phyloP scores from a whole-genome alignment of 2,888 invertebrate species.

The Aleiodes alternator region DNA sequence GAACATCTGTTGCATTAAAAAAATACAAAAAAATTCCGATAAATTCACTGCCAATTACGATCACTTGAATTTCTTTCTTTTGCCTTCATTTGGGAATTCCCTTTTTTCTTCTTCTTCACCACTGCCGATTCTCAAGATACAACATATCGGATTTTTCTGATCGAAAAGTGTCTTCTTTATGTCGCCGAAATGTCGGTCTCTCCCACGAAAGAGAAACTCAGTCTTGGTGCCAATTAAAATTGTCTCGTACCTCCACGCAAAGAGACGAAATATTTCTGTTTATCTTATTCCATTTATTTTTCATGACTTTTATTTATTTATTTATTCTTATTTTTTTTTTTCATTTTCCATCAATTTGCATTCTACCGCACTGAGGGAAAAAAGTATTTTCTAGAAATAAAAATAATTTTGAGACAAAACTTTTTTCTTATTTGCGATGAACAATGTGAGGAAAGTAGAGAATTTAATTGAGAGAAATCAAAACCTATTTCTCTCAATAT shows the following conservation, averaged over 20 bases:
- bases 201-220: constrained; percentile 53
- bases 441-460: no score
- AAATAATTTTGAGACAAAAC: no score
- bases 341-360: constrained; percentile 10
- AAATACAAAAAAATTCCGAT: neutral
- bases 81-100: constrained; percentile 10
- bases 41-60: constrained; percentile 39
- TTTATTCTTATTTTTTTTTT: neutral
- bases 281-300: constrained; percentile 9
- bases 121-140: constrained; percentile 29
- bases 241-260: constrained; percentile 27
- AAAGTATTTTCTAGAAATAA: no score
- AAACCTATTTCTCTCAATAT: no score
- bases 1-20: neutral
- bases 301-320: neutral
- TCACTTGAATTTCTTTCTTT: neutral
- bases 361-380: no score
- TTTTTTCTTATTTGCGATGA: no score
- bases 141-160: constrained; percentile 3
- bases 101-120: constrained; percentile 14
- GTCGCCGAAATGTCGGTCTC: constrained; percentile 42
- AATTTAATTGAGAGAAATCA: no score
- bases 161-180: constrained; percentile 41
- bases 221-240: constrained; percentile 50
- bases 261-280: constrained; percentile 18